Evolutionary conservation across 2,113 vertebrate species (phyloP).

Genomic region (Puma concolor): DNA sequence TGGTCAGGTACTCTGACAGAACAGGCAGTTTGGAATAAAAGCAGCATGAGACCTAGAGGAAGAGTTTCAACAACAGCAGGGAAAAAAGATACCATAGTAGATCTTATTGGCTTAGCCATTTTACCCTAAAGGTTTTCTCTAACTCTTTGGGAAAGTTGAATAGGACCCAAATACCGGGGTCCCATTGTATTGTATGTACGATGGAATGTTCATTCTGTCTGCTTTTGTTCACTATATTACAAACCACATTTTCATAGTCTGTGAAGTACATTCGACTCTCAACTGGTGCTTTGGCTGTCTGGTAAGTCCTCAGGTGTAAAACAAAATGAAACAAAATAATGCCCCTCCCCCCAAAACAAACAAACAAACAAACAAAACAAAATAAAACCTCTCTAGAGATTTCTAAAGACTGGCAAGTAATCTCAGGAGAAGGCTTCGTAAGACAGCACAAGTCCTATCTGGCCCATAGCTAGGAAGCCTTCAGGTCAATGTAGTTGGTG

Average conservation of each 20-base stretch:
- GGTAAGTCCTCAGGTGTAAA: background rate
- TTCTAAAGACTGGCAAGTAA: background rate
- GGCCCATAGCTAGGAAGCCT: background rate
- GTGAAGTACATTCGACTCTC: background rate
- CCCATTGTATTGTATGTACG: background rate
- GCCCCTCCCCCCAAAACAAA: background rate
- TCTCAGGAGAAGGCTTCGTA: background rate
- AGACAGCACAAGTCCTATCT: background rate
- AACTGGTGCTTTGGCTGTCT: background rate
- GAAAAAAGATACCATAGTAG: background rate
- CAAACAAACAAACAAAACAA: background rate
- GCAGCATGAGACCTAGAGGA: background rate
- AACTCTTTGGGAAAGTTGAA: background rate
- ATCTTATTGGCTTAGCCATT: background rate
- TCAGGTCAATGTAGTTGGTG: background rate
- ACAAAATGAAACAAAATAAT: background rate
- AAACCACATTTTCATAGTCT: background rate
- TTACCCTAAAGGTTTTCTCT: background rate
- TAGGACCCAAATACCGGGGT: background rate
- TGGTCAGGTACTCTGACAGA: background rate
- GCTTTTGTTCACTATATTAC: background rate
- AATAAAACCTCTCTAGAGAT: background rate
- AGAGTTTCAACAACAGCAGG: background rate
- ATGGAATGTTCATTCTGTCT: background rate
- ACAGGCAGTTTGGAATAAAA: background rate